Conservation (phyloP, 1,140 invertebrate species). For the Thaumetopoea pityocampa region DNA sequence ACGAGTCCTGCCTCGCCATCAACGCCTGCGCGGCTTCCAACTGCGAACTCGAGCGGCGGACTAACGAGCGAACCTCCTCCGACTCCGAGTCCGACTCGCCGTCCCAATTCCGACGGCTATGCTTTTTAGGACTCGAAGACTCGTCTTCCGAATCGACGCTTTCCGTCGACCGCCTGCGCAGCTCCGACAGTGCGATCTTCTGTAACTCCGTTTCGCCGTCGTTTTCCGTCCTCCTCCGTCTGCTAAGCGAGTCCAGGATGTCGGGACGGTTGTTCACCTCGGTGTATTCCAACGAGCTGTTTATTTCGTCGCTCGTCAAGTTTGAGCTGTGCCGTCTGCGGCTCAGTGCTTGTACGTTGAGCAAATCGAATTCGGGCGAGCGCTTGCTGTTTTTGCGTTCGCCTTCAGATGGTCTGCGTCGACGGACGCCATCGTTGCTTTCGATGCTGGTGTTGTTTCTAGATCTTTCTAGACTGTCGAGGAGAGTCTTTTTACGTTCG, state of each 20-base stretch:
- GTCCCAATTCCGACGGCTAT: constrained; percentile 36
- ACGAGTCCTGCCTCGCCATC: constrained; percentile 58
- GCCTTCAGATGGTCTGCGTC: constrained; percentile 58
- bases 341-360: constrained; percentile 59
- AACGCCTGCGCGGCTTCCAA: constrained; percentile 77
- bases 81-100: neutral
- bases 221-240: constrained; percentile 46
- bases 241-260: constrained; percentile 61
- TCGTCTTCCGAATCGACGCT: constrained; percentile 53
- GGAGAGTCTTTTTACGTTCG: constrained; percentile 68
- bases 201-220: constrained; percentile 51
- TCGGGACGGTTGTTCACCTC: constrained; percentile 69
- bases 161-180: constrained; percentile 50
- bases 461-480: constrained; percentile 69
- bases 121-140: constrained; percentile 52
- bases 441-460: constrained; percentile 69
- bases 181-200: constrained; percentile 52
- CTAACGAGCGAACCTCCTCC: constrained; percentile 53
- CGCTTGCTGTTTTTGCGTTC: constrained; percentile 59
- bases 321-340: constrained; percentile 62
- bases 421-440: constrained; percentile 52
- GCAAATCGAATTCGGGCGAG: constrained; percentile 61
- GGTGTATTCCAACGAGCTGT: constrained; percentile 64
- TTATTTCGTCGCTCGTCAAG: constrained; percentile 62
- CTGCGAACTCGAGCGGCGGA: constrained; percentile 80